Evolutionary conservation across 2,113 vertebrate species (phyloP), one percentile per base, ranked within the genome.

Genomic region (Hippocampus abdominalis): DNA sequence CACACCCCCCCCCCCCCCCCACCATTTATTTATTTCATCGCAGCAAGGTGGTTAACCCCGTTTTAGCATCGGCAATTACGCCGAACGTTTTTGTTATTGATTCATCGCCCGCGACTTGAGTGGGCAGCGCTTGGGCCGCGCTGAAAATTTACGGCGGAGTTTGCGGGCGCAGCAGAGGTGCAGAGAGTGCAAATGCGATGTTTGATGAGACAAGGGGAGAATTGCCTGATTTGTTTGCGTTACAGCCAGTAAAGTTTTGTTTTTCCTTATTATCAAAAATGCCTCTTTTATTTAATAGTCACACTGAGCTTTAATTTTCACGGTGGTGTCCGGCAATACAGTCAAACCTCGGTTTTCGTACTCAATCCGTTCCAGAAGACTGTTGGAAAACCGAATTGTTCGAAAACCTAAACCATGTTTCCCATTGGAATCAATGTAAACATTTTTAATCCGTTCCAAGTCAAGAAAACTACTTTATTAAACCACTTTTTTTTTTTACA

Each of bases 61-160:
- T 48, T 75, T 79, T 68, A 65, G 73, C 72, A 57, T 84, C 84
- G 78, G 88, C 90, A 89, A 85, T 85, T 89, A 64, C 70, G 59
- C 81, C 78, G 85, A 90, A 86, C 87, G 65, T 80, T 36, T 36
- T 3, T 23, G 25, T 44, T 84, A 88, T 90, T 69, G 86, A 90
- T 90, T 72, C 56, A 29, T 23, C 4, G 23, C 68, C 74, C 64
- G 21, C 42, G 48, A 40, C 39, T 0, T 25, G 68, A 39, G 66
- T 60, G 49, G 65, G 48, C 29, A 29, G 78, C 53, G 3, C 48
- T 16, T 54, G 64, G 23, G 68, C 69, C 49, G 42, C 54, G 39
- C 39, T 36, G 60, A 82, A 74, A 76, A 66, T 53, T 77, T 80
- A 36, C 56, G 51, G 77, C 75, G 44, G 79, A 83, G 76, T 78